Evolutionary conservation across 2,888 invertebrate species (phyloP).

Genomic region (Stramonita haemastoma): DNA sequence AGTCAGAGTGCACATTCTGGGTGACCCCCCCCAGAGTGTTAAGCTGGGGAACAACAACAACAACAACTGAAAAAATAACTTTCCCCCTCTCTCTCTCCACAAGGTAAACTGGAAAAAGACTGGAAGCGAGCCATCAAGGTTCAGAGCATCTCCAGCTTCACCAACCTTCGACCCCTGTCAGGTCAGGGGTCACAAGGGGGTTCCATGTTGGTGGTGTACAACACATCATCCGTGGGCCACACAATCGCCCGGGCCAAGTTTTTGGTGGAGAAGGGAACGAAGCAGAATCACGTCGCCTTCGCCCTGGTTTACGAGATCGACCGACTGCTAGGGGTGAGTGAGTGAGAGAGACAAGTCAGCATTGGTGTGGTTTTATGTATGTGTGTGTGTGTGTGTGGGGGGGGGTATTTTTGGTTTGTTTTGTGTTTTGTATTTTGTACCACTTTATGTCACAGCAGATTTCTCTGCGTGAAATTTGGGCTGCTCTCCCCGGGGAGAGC

Average conservation of each 20-base stretch:
- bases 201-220: constrained; percentile 53
- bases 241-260: constrained; percentile 58
- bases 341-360: not conserved
- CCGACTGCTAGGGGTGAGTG: constrained; percentile 68
- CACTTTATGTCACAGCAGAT: no score
- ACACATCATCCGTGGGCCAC: constrained; percentile 41
- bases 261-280: constrained; percentile 60
- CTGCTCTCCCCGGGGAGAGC: no score
- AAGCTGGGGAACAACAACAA: no score
- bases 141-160: constrained; percentile 49
- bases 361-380: no score
- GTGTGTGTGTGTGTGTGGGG: no score
- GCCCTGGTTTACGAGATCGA: constrained; percentile 65
- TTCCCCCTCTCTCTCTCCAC: not conserved
- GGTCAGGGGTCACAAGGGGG: constrained; percentile 52
- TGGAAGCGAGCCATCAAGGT: constrained; percentile 57
- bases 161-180: constrained; percentile 49
- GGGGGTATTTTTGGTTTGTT: no score
- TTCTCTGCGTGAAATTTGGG: no score
- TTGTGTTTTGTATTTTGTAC: no score
- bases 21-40: no score
- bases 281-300: constrained; percentile 61
- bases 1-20: no score
- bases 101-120: constrained; percentile 59
- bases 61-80: no score